Conservation (phyloP, 2,888 invertebrate genomes). For the Phengaris arion region DNA sequence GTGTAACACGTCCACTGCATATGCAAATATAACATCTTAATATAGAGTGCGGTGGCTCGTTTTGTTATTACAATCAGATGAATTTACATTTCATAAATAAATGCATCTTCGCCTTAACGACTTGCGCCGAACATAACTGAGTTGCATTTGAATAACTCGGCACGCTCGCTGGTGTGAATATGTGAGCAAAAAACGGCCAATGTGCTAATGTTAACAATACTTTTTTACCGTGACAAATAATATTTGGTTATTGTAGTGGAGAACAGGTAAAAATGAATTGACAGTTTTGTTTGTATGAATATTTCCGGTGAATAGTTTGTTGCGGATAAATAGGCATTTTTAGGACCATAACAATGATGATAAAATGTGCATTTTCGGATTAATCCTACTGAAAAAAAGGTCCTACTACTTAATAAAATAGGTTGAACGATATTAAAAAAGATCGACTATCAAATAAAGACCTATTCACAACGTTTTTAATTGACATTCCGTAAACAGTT, state of each 20-base stretch:
- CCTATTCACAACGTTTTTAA: too few relatives aligned
- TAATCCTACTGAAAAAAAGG: too few relatives aligned
- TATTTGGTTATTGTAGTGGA: neutral
- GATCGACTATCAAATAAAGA: too few relatives aligned
- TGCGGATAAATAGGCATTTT: too few relatives aligned
- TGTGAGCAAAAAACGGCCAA: slow-evolving; percentile 25
- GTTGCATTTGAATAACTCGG: slow-evolving; percentile 67
- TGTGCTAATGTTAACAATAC: slow-evolving; percentile 5
- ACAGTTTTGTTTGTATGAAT: too few relatives aligned
- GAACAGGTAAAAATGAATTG: neutral
- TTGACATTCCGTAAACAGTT: too few relatives aligned
- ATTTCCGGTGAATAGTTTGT: too few relatives aligned
- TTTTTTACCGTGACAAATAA: neutral
- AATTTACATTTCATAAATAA: slow-evolving; percentile 81
- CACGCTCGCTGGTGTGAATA: slow-evolving; percentile 59
- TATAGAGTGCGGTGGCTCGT: slow-evolving; percentile 74
- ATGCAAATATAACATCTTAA: slow-evolving; percentile 81
- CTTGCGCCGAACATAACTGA: slow-evolving; percentile 57
- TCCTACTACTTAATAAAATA: too few relatives aligned
- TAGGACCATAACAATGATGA: too few relatives aligned
- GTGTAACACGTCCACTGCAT: slow-evolving; percentile 58
- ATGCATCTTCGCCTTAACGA: slow-evolving; percentile 73
- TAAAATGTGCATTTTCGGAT: too few relatives aligned
- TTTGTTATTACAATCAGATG: slow-evolving; percentile 80
- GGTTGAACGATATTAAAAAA: too few relatives aligned